Evolutionary conservation across 2,888 invertebrate genomes (phyloP), one percentile per base, ranked within the genome.

Genomic region (Eueremaeus valkanovi): DNA sequence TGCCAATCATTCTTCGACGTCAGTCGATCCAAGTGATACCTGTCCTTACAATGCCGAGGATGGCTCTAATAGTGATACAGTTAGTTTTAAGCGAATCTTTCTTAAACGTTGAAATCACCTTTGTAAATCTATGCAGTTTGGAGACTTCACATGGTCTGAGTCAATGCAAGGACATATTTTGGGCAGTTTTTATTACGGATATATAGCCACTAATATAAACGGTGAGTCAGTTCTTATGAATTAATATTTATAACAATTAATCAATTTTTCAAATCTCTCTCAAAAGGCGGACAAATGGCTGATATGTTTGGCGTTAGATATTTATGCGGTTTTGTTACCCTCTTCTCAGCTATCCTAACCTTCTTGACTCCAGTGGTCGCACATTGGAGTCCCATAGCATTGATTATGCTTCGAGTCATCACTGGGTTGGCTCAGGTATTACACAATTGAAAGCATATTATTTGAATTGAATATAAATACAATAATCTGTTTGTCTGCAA

Each of bases 131-230:
- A 36, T 18, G 24, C 27, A 68, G 68, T 36, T 40, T 68, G 79
- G 78, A 9, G 73, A 77, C 31, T 79, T 77, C 61, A 73, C 74
- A 11, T 79, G 79, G 79, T 75, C 73, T 70, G 78, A 78, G 9
- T 74, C 78, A 5, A 78, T 77, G 3, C 79, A 79, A 58, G 79
- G 79, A 3, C 68, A 79, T 24, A 78, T 79, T 27, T 58, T 79
- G 21, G 79, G 79, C 5, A 76, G 77, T 16, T 79, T 79, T 72
- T 79, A 79, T 66, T 79, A 79, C 18, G 79, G 79, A 0, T 79
- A 79, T 31, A 78, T 79, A 13, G 77, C 76, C 61, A 78, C 79
- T 1, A 79, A 78, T 18, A 55, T 79, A 27, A 70, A 78, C 11
- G 79, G 79, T 13, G 24, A 3, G 45, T 18, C 18, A 45, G 18